Percentiles rank a stretch among this genome's conserved stretches.
Conservation (phyloP, 2,888 invertebrate species). For the Atrina japonica region DNA sequence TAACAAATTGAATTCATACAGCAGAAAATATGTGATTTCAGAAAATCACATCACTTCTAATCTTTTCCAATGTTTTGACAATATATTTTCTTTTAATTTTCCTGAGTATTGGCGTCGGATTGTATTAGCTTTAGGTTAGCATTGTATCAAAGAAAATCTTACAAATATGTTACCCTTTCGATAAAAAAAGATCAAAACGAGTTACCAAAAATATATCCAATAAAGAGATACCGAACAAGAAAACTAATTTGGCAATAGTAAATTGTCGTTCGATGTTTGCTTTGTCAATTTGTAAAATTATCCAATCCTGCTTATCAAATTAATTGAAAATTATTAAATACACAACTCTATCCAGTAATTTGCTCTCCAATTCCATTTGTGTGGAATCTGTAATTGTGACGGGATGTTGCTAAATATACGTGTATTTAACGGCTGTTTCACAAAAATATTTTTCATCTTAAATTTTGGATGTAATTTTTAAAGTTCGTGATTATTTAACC, state of each 20-base stretch:
- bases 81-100: slow-evolving; percentile 38
- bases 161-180: no score
- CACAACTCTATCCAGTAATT: no score
- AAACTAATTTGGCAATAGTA: slow-evolving; percentile 41
- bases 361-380: no score
- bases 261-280: slow-evolving; percentile 41
- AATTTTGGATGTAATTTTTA: no score
- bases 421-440: no score
- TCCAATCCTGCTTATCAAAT: slow-evolving; percentile 44
- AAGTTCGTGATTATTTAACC: no score
- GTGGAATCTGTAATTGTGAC: no score
- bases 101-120: slow-evolving; percentile 6
- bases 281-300: slow-evolving; percentile 48
- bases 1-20: slow-evolving; percentile 34
- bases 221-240: slow-evolving; percentile 24
- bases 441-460: no score
- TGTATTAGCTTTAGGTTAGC: slow-evolving; percentile 21
- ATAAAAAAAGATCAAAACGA: slow-evolving; percentile 23
- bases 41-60: slow-evolving; percentile 33
- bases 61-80: slow-evolving; percentile 26
- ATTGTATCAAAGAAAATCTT: slow-evolving; percentile 1
- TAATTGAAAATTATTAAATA: slow-evolving; percentile 36
- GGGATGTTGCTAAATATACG: no score
- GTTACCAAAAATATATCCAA: slow-evolving; percentile 23
- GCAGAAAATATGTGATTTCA: slow-evolving; percentile 41